Conservation (phyloP, 92 coral and sea anemone genomes). For the Metridium senile region DNA sequence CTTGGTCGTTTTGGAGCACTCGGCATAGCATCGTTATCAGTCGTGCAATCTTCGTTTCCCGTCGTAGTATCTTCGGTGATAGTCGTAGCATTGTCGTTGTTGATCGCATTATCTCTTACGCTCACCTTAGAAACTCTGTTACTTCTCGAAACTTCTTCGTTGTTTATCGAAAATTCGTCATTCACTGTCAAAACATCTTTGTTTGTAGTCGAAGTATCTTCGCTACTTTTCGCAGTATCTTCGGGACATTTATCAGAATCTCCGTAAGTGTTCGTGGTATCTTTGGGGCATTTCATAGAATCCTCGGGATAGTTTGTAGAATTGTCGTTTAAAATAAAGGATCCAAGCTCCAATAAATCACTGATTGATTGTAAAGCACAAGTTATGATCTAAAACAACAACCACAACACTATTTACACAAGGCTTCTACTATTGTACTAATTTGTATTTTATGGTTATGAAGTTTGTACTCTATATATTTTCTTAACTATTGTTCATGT, state of each 20-base stretch:
- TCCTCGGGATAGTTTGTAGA: background rate
- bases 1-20: conserved; percentile 2
- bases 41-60: background rate
- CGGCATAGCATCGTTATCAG: background rate
- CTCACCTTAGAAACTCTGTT: no score
- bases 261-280: background rate
- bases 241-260: background rate
- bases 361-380: conserved; percentile 5
- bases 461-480: no score
- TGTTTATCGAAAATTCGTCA: no score
- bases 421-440: no score
- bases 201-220: background rate
- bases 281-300: background rate
- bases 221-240: background rate
- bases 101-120: background rate
- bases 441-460: no score
- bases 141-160: no score
- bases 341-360: conserved; percentile 12
- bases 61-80: background rate
- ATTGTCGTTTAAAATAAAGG: background rate
- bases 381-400: conserved; percentile 8
- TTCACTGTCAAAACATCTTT: background rate
- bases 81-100: background rate
- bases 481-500: no score
- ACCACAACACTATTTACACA: background rate